Conservation (phyloP, 2,797 vertebrate genomes). For the Danio albolineatus region DNA sequence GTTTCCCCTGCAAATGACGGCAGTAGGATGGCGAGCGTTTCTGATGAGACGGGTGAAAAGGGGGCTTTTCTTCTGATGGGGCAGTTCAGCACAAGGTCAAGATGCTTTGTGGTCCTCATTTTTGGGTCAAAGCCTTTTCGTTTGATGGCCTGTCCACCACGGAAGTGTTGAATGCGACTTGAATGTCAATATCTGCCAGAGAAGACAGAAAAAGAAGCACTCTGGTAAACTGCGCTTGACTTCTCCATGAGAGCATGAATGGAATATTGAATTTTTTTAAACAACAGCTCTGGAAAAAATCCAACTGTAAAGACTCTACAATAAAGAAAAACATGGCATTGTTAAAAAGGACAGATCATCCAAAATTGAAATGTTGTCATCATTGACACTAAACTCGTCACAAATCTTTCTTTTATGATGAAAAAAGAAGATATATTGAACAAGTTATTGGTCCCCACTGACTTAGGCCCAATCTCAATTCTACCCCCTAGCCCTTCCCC, state of each 20-base stretch:
- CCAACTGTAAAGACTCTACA: no score
- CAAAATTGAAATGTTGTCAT: no score
- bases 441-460: no score
- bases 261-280: no score
- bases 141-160: slow-evolving; percentile 45
- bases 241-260: neutral
- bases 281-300: no score
- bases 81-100: slow-evolving; percentile 31
- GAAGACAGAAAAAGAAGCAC: slow-evolving; percentile 23
- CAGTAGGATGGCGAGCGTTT: neutral
- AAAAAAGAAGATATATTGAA: no score
- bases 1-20: slow-evolving; percentile 48
- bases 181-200: slow-evolving; percentile 43
- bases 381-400: no score
- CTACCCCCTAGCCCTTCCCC: no score
- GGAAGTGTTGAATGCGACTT: slow-evolving; percentile 44
- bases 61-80: slow-evolving; percentile 25
- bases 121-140: slow-evolving; percentile 49
- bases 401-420: no score
- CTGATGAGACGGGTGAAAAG: slow-evolving; percentile 40
- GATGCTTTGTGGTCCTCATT: slow-evolving; percentile 35
- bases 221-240: slow-evolving; percentile 6
- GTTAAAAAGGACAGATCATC: no score
- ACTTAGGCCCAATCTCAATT: no score
- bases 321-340: no score